Percentiles rank a stretch among this genome's conserved stretches.
Conservation (phyloP, 2,797 vertebrate genomes). For the Sebastes glaucus region DNA sequence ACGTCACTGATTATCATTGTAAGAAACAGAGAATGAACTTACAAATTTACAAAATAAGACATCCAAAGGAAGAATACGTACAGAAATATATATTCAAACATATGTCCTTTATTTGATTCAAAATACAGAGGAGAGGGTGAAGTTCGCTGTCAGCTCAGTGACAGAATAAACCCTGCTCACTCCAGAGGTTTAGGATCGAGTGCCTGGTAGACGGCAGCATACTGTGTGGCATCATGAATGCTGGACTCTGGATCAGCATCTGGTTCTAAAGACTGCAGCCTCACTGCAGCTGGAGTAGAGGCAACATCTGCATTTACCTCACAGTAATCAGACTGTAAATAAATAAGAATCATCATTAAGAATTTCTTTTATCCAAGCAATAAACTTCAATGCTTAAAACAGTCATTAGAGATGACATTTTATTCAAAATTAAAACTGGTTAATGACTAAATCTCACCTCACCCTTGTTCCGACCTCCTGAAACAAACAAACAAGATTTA, state of each 20-base stretch:
- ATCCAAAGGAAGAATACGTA: background rate
- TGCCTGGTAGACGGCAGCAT: conserved; percentile 36
- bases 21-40: background rate
- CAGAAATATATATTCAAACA: background rate
- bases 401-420: background rate
- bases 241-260: conserved; percentile 17
- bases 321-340: conserved; percentile 28
- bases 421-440: background rate
- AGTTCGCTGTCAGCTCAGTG: background rate
- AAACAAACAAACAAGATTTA: conserved; percentile 17
- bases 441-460: conserved; percentile 44
- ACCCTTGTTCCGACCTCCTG: conserved; percentile 24
- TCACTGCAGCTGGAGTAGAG: conserved; percentile 12
- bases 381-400: background rate
- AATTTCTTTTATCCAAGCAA: background rate
- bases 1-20: no score
- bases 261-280: conserved; percentile 26
- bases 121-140: background rate
- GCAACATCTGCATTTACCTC: conserved; percentile 28
- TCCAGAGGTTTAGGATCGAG: conserved; percentile 53
- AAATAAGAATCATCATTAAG: background rate
- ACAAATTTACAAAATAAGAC: background rate
- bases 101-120: conserved; percentile 26
- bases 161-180: conserved; percentile 9
- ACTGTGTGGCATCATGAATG: conserved; percentile 6